phyloP scores from a whole-genome alignment of 2,113 vertebrate genomes.

The Tonatia bakeri region DNA sequence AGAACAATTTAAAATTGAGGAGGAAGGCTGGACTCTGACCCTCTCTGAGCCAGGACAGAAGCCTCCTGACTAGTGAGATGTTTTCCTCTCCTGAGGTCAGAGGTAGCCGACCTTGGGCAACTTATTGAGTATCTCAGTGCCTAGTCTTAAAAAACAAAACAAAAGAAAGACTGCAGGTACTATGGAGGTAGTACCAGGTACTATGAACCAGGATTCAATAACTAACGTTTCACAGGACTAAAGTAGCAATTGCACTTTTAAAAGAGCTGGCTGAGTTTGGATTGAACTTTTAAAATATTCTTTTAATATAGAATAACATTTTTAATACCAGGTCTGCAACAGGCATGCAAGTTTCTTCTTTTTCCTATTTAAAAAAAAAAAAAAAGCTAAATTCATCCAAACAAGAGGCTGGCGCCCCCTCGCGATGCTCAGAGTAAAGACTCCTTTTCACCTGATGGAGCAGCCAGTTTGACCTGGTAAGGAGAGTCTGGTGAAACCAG shows the following conservation, averaged over 20 bases:
- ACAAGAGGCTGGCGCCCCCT: neutral
- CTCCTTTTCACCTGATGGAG: neutral
- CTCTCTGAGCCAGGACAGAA: neutral
- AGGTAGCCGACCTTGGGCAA: accelerated
- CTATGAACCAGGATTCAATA: no score
- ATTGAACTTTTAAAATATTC: neutral
- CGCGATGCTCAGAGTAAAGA: neutral
- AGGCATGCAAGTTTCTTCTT: neutral
- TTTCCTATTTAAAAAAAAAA: neutral
- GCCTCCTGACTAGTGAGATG: accelerated
- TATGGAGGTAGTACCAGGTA: no score
- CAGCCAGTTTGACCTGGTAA: accelerated
- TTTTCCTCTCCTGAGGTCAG: neutral
- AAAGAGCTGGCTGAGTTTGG: neutral
- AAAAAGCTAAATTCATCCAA: neutral
- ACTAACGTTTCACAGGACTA: neutral
- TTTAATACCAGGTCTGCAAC: neutral
- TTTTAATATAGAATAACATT: neutral
- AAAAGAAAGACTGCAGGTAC: no score
- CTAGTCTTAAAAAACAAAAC: neutral
- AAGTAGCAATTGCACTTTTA: no score
- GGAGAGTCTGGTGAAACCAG: no score
- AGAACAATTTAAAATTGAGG: no score
- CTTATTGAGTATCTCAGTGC: no score
- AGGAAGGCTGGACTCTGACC: neutral